These are phyloP conservation scores for Melanophora roralis DNA, from an alignment of 2,888 invertebrate species.

Conservation along the genomic window DNA sequence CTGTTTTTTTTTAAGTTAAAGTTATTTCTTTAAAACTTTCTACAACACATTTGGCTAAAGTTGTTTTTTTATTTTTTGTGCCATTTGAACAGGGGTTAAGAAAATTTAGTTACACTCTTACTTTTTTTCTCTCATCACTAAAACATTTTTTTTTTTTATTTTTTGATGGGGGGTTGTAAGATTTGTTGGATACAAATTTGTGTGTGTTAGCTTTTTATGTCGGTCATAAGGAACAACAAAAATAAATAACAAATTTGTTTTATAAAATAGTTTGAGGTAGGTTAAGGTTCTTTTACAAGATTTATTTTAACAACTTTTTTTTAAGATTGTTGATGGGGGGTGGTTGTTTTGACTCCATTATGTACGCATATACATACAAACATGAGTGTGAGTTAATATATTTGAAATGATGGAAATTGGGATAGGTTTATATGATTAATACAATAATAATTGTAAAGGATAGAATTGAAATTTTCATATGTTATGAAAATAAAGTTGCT, in stretches of 20 bases:
- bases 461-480: neutral
- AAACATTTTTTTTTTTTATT: neutral
- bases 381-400: no score
- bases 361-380: neutral
- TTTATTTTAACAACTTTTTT: conserved; percentile 15
- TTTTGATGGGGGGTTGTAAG: neutral
- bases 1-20: neutral
- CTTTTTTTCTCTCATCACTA: no score
- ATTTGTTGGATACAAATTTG: neutral
- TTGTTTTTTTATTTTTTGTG: conserved; percentile 54
- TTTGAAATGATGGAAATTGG: no score
- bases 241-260: neutral
- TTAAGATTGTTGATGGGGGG: conserved; percentile 38
- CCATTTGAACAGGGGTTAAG: conserved; percentile 59
- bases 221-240: conserved; percentile 27
- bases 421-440: neutral
- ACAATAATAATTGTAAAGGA: neutral
- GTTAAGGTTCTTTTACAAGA: conserved; percentile 37
- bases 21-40: neutral
- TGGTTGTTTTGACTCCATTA: neutral
- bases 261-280: conserved; percentile 29
- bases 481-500: no score
- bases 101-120: conserved; percentile 42
- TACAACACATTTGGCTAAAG: neutral
- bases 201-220: conserved; percentile 22